phyloP scores from a whole-genome alignment of 1,140 invertebrate species.

The Leptopilina boulardi region DNA sequence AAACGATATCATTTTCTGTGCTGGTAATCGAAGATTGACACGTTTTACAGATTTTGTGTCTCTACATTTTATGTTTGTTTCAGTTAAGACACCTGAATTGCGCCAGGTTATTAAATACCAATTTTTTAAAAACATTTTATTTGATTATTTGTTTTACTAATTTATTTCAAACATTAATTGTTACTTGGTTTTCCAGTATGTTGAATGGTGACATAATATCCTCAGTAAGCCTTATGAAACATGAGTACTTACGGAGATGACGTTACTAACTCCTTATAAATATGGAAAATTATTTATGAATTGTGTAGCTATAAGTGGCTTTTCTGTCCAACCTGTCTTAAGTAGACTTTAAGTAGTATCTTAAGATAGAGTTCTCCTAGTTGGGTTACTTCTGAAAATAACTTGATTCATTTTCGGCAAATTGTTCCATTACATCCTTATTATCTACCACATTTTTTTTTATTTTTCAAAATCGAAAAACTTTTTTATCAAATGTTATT shows the following conservation, averaged over 20 bases:
- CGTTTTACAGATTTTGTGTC: neutral
- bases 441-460: neutral
- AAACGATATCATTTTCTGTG: neutral
- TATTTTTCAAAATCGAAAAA: neutral
- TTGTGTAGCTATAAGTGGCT: constrained; percentile 54
- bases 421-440: neutral
- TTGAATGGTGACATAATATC: constrained; percentile 60
- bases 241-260: constrained; percentile 64
- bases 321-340: constrained; percentile 3
- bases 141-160: too few species aligned
- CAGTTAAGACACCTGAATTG: too few species aligned
- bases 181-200: too few species aligned
- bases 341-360: constrained; percentile 49
- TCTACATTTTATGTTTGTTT: too few species aligned
- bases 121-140: too few species aligned
- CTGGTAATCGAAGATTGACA: neutral
- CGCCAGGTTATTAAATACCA: too few species aligned
- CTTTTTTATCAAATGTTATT: too few species aligned
- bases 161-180: too few species aligned
- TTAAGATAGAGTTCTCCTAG: neutral
- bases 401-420: neutral
- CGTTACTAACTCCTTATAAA: constrained; percentile 67
- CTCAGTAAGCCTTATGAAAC: constrained; percentile 67
- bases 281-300: constrained; percentile 72
- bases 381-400: neutral